phyloP scores from a whole-genome alignment of 2,888 invertebrate species.

The Chrysolina haemoptera region DNA sequence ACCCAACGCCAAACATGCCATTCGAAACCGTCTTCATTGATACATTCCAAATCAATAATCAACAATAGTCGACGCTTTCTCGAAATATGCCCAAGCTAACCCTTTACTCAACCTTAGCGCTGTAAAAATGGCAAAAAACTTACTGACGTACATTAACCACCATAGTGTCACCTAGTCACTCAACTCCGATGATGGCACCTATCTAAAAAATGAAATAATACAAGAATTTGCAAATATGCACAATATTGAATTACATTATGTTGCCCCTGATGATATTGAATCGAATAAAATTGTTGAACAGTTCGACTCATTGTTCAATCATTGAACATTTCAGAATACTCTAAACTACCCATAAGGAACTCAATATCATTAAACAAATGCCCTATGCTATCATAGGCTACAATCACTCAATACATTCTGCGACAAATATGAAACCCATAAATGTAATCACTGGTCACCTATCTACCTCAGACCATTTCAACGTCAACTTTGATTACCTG shows the following conservation, averaged over 20 bases:
- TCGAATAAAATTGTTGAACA: constrained; percentile 2
- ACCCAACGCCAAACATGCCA: constrained; percentile 2
- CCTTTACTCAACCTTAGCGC: neutral
- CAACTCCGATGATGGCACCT: neutral
- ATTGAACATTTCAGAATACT: no score
- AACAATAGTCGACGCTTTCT: constrained; percentile 8
- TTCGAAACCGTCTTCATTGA: constrained; percentile 22
- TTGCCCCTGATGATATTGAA: constrained; percentile 16
- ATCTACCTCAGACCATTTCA: neutral
- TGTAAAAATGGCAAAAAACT: constrained; percentile 5
- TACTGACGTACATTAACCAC: neutral
- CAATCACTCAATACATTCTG: no score
- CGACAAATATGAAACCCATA: no score
- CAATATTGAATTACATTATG: constrained; percentile 16
- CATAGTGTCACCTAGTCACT: neutral
- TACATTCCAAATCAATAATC: constrained; percentile 13
- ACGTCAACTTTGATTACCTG: neutral
- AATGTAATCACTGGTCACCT: no score
- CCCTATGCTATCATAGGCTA: no score
- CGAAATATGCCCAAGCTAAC: constrained; percentile 15
- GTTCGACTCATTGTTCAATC: neutral
- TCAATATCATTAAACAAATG: no score
- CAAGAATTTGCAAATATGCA: neutral
- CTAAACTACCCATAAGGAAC: no score
- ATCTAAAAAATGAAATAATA: constrained; percentile 1